Percentiles rank a stretch among this genome's conserved stretches.
Conservation (phyloP, 2,113 vertebrate species). For the Poecilia latipinna region DNA sequence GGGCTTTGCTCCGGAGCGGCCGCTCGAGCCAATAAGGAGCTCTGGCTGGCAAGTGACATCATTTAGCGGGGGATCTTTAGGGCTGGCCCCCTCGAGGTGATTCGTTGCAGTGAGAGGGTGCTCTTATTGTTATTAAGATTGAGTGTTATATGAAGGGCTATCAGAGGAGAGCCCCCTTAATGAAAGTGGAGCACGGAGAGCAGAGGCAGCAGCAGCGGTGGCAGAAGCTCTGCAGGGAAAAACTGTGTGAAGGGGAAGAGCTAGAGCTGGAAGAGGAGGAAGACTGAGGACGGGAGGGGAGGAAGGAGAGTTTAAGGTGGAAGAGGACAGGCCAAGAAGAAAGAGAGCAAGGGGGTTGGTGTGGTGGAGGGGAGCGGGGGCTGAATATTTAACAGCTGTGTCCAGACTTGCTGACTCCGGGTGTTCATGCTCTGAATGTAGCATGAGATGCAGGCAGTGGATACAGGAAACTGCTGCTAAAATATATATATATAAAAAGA, state of each 20-base stretch:
- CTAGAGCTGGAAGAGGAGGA: slow-evolving; percentile 1
- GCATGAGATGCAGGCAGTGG: slow-evolving; percentile 55
- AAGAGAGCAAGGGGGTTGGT: slow-evolving; percentile 6
- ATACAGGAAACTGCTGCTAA: slow-evolving; percentile 36
- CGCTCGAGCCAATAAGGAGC: slow-evolving; percentile 53
- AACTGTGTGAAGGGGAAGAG: slow-evolving; percentile 18
- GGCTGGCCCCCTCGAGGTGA: slow-evolving; percentile 71
- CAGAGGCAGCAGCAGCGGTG: slow-evolving; percentile 27
- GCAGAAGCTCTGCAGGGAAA: slow-evolving; percentile 24
- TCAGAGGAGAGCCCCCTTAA: slow-evolving; percentile 78
- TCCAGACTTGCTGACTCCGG: slow-evolving; percentile 78
- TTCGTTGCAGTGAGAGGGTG: slow-evolving; percentile 62
- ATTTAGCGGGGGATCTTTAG: slow-evolving; percentile 64
- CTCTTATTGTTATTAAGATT: slow-evolving; percentile 80
- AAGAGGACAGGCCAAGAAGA: slow-evolving; percentile 30
- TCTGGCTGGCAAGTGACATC: slow-evolving; percentile 67
- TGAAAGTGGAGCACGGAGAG: slow-evolving; percentile 72
- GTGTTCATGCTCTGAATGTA: slow-evolving; percentile 75
- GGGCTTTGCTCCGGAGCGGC: slow-evolving; percentile 47
- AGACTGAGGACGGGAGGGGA: slow-evolving; percentile 1
- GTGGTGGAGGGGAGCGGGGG: slow-evolving; percentile 7
- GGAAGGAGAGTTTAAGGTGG: slow-evolving; percentile 45
- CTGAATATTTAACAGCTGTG: slow-evolving; percentile 78
- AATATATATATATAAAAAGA: no score
- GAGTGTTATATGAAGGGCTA: slow-evolving; percentile 79